phyloP scores from a whole-genome alignment of 1,140 invertebrate genomes.

The Drosophila pseudoananassae region DNA sequence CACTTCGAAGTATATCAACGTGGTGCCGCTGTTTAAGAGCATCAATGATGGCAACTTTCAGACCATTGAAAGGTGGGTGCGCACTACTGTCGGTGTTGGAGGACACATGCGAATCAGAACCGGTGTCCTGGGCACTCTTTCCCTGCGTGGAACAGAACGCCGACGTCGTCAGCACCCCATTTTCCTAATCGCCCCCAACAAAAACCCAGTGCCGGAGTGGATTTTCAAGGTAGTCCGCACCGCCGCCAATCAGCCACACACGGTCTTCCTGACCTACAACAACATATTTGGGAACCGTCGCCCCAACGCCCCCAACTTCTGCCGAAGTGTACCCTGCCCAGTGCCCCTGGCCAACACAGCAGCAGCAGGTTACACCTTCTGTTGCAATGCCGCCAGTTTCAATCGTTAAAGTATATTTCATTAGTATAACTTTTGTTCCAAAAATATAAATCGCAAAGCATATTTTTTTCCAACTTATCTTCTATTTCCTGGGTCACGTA shows the following conservation, averaged over 20 bases:
- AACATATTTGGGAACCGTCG: constrained; percentile 28
- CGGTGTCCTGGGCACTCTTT: constrained; percentile 21
- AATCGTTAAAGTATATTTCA: background rate
- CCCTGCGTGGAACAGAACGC: background rate
- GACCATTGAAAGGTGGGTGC: constrained; percentile 60
- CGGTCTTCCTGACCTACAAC: constrained; percentile 49
- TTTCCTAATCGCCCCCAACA: constrained; percentile 11
- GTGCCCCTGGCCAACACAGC: constrained; percentile 26
- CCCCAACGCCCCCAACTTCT: constrained; percentile 19
- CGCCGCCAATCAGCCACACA: constrained; percentile 10
- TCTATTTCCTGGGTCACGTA: constrained; percentile 4
- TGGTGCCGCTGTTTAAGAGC: constrained; percentile 84
- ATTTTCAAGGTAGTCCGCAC: constrained; percentile 41
- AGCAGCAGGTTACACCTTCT: constrained; percentile 39
- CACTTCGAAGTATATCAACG: constrained; percentile 84
- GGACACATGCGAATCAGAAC: constrained; percentile 30
- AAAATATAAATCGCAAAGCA: background rate
- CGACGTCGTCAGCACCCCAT: background rate
- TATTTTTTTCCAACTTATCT: background rate
- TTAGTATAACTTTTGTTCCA: background rate
- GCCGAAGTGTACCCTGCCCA: constrained; percentile 24
- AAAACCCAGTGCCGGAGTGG: constrained; percentile 49
- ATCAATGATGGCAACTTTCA: constrained; percentile 85
- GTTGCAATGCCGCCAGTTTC: constrained; percentile 44
- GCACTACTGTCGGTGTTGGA: constrained; percentile 12